Percentiles rank a stretch among this genome's conserved stretches.
These are phyloP conservation scores for Lerema accius DNA, from an alignment of 1,140 invertebrate species.

Conservation along the genomic window DNA sequence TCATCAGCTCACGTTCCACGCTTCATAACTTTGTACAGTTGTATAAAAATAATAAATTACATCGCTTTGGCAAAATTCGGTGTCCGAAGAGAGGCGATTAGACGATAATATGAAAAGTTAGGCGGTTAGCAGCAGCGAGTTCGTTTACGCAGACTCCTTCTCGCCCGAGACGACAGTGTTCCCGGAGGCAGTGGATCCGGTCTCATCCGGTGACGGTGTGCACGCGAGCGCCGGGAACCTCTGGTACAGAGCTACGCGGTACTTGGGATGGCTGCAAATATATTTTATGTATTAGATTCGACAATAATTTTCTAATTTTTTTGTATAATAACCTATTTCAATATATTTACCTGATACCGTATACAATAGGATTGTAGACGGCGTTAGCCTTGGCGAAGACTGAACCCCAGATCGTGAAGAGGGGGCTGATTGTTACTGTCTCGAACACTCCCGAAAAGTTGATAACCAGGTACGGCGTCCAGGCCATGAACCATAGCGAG, in stretches of 20 bases:
- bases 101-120: conserved; percentile 8
- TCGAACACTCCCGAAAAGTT: conserved; percentile 88
- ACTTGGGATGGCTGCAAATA: conserved; percentile 84
- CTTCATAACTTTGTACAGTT: conserved; percentile 73
- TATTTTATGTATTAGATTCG: not conserved
- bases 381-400: conserved; percentile 87
- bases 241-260: conserved; percentile 85
- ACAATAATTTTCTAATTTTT: too few relatives aligned
- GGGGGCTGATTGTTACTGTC: conserved; percentile 84
- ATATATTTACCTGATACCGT: conserved; percentile 84
- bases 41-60: conserved; percentile 78
- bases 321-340: too few relatives aligned
- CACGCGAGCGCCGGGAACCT: conserved; percentile 85
- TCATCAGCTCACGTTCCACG: conserved; percentile 65
- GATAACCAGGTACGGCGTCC: conserved; percentile 89
- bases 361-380: conserved; percentile 88
- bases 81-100: conserved; percentile 44
- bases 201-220: conserved; percentile 80
- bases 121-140: conserved; percentile 19
- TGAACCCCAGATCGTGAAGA: conserved; percentile 87
- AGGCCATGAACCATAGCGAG: conserved; percentile 89
- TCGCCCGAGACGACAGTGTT: conserved; percentile 82
- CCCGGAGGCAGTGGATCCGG: conserved; percentile 83
- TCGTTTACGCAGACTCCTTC: conserved; percentile 83
- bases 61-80: conserved; percentile 69